phyloP scores from a whole-genome alignment of 1,140 invertebrate species.

The Drosophila tsacasi region DNA sequence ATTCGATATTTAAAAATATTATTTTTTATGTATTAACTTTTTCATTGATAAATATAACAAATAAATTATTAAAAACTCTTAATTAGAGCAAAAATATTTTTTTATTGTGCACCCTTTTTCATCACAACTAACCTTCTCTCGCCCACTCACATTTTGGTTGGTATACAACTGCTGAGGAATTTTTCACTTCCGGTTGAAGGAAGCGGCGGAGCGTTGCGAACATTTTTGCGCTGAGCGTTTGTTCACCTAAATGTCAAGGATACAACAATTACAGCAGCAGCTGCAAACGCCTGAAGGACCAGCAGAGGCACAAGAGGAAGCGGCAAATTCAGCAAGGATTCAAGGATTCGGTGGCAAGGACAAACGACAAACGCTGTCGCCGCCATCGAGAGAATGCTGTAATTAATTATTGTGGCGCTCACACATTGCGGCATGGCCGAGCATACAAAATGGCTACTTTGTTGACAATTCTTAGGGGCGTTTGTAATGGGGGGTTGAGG shows the following conservation, averaged over 20 bases:
- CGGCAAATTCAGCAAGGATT: constrained; percentile 16
- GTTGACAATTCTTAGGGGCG: constrained; percentile 39
- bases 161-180: constrained; percentile 31
- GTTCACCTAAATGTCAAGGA: constrained; percentile 72
- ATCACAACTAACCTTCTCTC: background rate
- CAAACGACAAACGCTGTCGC: constrained; percentile 31
- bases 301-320: constrained; percentile 7
- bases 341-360: constrained; percentile 39
- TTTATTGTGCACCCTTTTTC: background rate
- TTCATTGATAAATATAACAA: no score
- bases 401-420: constrained; percentile 76
- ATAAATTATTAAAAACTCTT: no score
- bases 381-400: constrained; percentile 64
- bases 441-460: constrained; percentile 72
- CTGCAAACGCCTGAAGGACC: constrained; percentile 6
- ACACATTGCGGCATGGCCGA: constrained; percentile 62
- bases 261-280: constrained; percentile 59
- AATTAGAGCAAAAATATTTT: background rate
- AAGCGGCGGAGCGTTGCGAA: constrained; percentile 32
- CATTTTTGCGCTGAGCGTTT: constrained; percentile 29
- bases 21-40: no score
- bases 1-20: no score
- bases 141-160: constrained; percentile 25
- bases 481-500: background rate
- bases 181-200: constrained; percentile 57